A percentile compares a stretch with the other conserved stretches of the same genome.
phyloP scores from a whole-genome alignment of 2,888 invertebrate genomes.

The Empis livida region DNA sequence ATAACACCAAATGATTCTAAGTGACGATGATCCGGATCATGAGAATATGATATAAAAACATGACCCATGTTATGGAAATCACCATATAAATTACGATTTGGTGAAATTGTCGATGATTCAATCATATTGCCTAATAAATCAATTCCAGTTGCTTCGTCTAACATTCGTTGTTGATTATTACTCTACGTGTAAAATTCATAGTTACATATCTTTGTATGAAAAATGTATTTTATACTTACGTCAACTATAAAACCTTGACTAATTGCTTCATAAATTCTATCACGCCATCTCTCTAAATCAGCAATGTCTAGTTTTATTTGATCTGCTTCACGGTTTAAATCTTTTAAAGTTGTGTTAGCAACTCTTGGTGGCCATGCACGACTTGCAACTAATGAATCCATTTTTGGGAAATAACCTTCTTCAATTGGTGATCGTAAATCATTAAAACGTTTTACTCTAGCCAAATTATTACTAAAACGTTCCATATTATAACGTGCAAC shows the following conservation, averaged over 20 bases:
- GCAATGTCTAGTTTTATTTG: constrained; percentile 51
- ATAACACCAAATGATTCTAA: constrained; percentile 71
- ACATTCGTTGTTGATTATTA: constrained; percentile 39
- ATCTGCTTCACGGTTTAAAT: constrained; percentile 55
- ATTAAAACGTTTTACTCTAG: constrained; percentile 47
- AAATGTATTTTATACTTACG: too few species aligned
- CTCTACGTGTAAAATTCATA: too few species aligned
- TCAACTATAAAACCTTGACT: constrained; percentile 46
- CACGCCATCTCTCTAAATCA: constrained; percentile 64
- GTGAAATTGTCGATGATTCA: constrained; percentile 58
- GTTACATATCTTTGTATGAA: too few species aligned
- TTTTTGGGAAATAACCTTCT: constrained; percentile 75
- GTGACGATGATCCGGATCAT: constrained; percentile 61
- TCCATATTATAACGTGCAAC: constrained; percentile 58
- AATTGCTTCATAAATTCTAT: constrained; percentile 57
- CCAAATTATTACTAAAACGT: constrained; percentile 56
- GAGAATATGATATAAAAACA: constrained; percentile 58
- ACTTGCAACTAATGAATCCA: constrained; percentile 64
- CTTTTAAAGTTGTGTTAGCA: constrained; percentile 40
- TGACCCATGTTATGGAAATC: constrained; percentile 76
- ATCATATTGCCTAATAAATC: constrained; percentile 68
- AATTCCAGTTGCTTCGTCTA: constrained; percentile 59
- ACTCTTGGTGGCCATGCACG: constrained; percentile 63
- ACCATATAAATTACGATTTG: constrained; percentile 58
- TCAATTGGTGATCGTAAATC: constrained; percentile 55